Base-by-base conservation (phyloP, 1,140 invertebrate species). In the Drosophila takahashii region DNA sequence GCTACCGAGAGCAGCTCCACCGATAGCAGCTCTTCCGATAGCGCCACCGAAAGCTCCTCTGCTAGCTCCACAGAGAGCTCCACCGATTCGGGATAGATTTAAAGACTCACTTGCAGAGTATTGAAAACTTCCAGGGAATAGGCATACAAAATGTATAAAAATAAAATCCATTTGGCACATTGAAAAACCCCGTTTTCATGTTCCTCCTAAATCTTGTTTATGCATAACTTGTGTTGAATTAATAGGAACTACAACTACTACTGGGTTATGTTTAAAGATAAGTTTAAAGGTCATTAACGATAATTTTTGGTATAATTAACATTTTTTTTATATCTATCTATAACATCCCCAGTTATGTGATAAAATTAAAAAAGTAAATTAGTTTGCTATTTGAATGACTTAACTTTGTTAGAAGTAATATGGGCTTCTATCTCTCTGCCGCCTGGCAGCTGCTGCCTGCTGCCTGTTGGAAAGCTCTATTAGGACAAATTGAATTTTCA, bases 401-500 rank as follows among this genome's bases (percentile, higher is more conserved):
- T 18, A 37, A 8, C 26, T 6, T 0, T 9, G 10, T 13, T 26
- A 16, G 7, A 13, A 34, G 56, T 26, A 37, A 22, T 10, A 26
- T 16, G 22, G 36, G 13, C 51, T 53, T 32, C 45, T 27, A 26
- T 65, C 56, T 37, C 47, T 45, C 42, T 44, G 50, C 50, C 37
- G 66, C 13, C 39, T 39, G 51, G 36, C 70, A 74, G 22, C 62
- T 36, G 52, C 67, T 44, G 59, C 61, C 58, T 36, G 50, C 59
- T 74, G 59, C 61, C 58, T 36, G 50, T 50, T 74, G 44, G 45
- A 72, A 76, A 79, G 64, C 81, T 87, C 79, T 87, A 86, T 86
- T 87, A 75, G 79, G 85, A 65, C 75, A 86, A 86, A 86, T 86
- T 86, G 75, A 81, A 83, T 87, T 86, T 86, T 86, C 81, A 86